Evolutionary conservation across 1,140 invertebrate species (phyloP).

Genomic region (Dendroctonus ponderosae): DNA sequence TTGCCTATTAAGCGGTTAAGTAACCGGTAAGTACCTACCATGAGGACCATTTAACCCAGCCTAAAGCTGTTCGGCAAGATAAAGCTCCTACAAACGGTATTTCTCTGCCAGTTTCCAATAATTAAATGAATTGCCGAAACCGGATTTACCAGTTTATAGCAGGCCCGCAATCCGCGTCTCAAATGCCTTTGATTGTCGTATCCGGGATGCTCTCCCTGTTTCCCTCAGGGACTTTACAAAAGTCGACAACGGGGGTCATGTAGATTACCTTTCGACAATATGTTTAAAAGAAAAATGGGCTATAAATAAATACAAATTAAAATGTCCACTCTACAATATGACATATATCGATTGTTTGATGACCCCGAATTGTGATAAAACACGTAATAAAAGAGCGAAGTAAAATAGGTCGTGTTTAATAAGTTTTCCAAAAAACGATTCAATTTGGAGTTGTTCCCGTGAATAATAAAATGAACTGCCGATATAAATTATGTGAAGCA

Average conservation of each 20-base stretch:
- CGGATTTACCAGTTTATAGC: constrained; percentile 24
- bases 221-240: not conserved
- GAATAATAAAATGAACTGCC: no score
- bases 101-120: not conserved
- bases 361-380: not conserved
- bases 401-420: no score
- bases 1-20: no score
- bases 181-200: constrained; percentile 28
- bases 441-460: no score
- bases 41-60: no score
- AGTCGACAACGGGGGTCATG: not conserved
- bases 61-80: no score
- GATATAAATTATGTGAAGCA: no score
- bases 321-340: not conserved
- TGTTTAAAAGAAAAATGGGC: not conserved
- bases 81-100: not conserved
- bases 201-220: constrained; percentile 18
- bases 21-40: no score
- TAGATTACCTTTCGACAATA: not conserved
- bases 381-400: not conserved
- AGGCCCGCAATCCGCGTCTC: constrained; percentile 14
- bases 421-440: no score
- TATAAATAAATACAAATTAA: not conserved
- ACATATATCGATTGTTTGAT: not conserved
- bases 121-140: constrained; percentile 24